Conservation (phyloP, 2,888 invertebrate species). For the Lithosia quadra region DNA sequence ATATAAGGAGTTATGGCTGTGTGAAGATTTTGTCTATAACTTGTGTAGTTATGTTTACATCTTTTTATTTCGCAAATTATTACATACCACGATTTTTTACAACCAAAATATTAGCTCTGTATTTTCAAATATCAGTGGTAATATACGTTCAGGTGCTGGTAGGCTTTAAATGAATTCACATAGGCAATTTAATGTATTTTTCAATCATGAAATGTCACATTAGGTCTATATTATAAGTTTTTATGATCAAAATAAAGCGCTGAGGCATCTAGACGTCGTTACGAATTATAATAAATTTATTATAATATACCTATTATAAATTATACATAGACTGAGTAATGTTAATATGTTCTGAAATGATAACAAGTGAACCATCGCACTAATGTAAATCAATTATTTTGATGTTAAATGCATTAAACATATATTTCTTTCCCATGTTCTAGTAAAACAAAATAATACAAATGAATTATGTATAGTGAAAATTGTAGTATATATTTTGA, state of each 20-base stretch:
- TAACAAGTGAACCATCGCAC: constrained; percentile 54
- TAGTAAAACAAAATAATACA: constrained; percentile 5
- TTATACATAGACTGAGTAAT: constrained; percentile 80
- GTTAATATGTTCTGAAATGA: constrained; percentile 72
- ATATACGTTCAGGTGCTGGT: constrained; percentile 78
- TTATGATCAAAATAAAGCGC: constrained; percentile 57
- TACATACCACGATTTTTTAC: constrained; percentile 28
- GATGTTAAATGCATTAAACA: constrained; percentile 33
- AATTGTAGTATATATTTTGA: constrained; percentile 38
- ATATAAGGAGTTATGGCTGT: constrained; percentile 83
- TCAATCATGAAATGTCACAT: constrained; percentile 42
- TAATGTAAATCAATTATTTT: constrained; percentile 48
- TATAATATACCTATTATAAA: constrained; percentile 63
- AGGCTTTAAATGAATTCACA: constrained; percentile 63
- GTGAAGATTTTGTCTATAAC: constrained; percentile 81
- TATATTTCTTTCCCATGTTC: constrained; percentile 33
- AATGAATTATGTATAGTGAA: constrained; percentile 14
- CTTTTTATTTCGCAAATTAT: constrained; percentile 59
- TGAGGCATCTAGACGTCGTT: constrained; percentile 63
- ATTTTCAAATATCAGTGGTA: constrained; percentile 36
- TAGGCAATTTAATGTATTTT: constrained; percentile 43
- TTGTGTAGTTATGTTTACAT: constrained; percentile 68
- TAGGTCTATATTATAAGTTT: constrained; percentile 47
- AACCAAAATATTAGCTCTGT: constrained; percentile 32
- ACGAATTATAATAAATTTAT: constrained; percentile 67